Evolutionary conservation across 2,888 invertebrate species (phyloP), one percentile per base, ranked within the genome.

Genomic region (Pristionchus exspectatus): DNA sequence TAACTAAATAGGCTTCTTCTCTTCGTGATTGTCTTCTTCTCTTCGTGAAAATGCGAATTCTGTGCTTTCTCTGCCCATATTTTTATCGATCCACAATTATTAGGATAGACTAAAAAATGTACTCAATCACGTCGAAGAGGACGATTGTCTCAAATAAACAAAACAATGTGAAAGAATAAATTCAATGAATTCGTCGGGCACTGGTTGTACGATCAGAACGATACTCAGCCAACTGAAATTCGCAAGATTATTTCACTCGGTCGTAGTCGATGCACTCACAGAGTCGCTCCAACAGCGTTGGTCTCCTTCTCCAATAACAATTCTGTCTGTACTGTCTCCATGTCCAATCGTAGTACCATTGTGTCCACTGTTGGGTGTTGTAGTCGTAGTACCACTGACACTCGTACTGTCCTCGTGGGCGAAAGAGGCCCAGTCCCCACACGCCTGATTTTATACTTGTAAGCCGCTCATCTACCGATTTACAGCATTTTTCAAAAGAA

Each of bases 301-400:
- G 81, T 33, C 81, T n/a, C 50, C 50, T 24, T 44, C 81, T 44
- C 81, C 50, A 50, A 9, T 54, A 81, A 54, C 81, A 81, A 18
- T 81, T 81, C 50, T 81, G 81, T 81, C 81, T 50, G 9, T 44
- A 81, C 50, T 44, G 38, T 27, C 81, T 50, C 81, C 81, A 81
- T 2, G 81, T 81, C 81, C 81, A 81, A 81, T 81, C 81, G 81
- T 81, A 81, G 27, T 81, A 81, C 81, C 63, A 63, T n/a, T 63
- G 63, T n/a, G 63, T 63, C 63, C 63, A 63, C 63, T 63, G 63
- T n/a, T 63, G 63, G 2, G 24, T 63, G 63, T 63, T 63, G n/a
- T 63, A 63, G n/a, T 63, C 63, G 63, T 63, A 63, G 63, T 63
- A 63, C 63, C 63, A 63, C n/a, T 63, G 63, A 9, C 63, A 63